Percentiles rank a stretch among this genome's conserved stretches.
Conservation (phyloP, 1,140 invertebrate species). For the Euura saliciscinereae region DNA sequence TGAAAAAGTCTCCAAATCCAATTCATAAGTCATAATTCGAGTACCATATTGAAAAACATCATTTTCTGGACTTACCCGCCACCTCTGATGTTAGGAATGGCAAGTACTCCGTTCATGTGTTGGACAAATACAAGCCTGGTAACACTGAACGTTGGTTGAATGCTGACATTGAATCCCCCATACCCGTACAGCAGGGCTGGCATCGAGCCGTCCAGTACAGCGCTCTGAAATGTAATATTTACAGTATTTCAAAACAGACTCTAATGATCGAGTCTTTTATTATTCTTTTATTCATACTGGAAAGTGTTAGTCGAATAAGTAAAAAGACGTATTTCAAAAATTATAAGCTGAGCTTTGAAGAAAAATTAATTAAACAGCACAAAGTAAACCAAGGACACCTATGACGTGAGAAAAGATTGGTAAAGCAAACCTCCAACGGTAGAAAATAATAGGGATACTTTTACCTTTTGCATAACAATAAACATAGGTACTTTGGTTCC, state of each 20-base stretch:
- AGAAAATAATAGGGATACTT: slow-evolving; percentile 23
- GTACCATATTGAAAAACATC: too few relatives aligned
- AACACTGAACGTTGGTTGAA: slow-evolving; percentile 86
- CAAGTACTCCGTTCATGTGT: slow-evolving; percentile 87
- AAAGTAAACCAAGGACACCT: too few relatives aligned
- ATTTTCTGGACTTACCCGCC: slow-evolving; percentile 73
- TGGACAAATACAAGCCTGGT: slow-evolving; percentile 88
- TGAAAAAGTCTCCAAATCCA: not conserved
- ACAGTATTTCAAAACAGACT: not conserved
- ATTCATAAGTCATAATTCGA: slow-evolving; percentile 17
- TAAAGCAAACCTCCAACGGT: not conserved
- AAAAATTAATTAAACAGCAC: slow-evolving; percentile 17
- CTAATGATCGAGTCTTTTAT: slow-evolving; percentile 2
- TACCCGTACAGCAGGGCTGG: slow-evolving; percentile 94
- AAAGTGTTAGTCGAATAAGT: not conserved
- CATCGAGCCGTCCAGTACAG: slow-evolving; percentile 71
- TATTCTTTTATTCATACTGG: not conserved
- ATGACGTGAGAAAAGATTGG: not conserved
- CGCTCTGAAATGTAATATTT: slow-evolving; percentile 55
- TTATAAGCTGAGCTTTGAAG: slow-evolving; percentile 11
- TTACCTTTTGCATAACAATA: slow-evolving; percentile 84
- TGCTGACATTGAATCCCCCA: slow-evolving; percentile 94
- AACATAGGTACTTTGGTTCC: slow-evolving; percentile 98
- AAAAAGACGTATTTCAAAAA: not conserved
- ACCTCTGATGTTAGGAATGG: slow-evolving; percentile 93